Evolutionary conservation across 2,888 invertebrate genomes (phyloP), one percentile per base, ranked within the genome.

Genomic region (Crematogaster levior): DNA sequence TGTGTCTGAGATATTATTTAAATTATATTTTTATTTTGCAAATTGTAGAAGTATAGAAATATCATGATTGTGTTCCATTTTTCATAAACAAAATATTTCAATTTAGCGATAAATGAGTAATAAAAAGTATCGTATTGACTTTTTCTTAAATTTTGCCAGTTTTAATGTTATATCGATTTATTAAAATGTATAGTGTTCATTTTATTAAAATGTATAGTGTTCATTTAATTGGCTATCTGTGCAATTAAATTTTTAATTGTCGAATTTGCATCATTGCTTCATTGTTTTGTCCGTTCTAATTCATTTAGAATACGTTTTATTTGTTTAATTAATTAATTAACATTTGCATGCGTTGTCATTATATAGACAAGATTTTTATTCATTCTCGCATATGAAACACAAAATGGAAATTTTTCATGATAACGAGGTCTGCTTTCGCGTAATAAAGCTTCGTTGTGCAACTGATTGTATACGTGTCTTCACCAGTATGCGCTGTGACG

Each of bases 401-500:
- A 24, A 75, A 63, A 1, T 37, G n/a, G 4, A 40, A 7, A 15
- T 53, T 53, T 70, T 70, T 51, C 37, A 24, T 10, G 24, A 51
- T 24, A 63, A 63, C 37, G 37, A 51, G 48, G 5, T 5, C 21
- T 21, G 27, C 12, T 72, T n/a, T 51, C 24, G 15, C n/a, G 24
- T 12, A 24, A 74, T 46, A 60, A 75, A 63, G 21, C 21, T 65
- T 6, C n/a, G 48, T 74, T 74, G 34, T 48, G 61, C 24, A 61
- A 74, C 34, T 48, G 34, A 63, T 74, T 74, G 63, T 51, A 48
- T 34, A 63, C 24, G 63, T 63, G 37, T 63, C 37, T 9, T 65
- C n/a, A 27, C 10, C n/a, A 37, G 37, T 48, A 48, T 18, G 3
- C 30, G 24, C 30, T n/a, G n/a, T n/a, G n/a, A n/a, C n/a, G n/a